A percentile compares a stretch with the other conserved stretches of the same genome.
Conservation (phyloP, 2,113 vertebrate genomes). For the Muscicapa adusta region DNA sequence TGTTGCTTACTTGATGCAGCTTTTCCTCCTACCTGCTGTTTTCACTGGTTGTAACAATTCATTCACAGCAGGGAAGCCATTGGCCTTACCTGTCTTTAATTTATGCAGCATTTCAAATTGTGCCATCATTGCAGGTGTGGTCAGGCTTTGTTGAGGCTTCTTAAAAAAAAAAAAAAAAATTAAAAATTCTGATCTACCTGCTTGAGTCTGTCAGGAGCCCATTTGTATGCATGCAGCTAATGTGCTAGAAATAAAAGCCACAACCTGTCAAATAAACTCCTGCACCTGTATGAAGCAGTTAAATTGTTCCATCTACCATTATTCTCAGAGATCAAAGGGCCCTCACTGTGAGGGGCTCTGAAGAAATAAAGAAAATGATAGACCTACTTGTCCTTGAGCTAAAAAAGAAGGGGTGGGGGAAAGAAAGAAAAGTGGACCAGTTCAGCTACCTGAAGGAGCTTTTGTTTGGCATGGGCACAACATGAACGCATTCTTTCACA, state of each 20-base stretch:
- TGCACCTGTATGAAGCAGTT: constrained; percentile 78
- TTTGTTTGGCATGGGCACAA: constrained; percentile 74
- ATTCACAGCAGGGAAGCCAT: constrained; percentile 38
- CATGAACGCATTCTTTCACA: constrained; percentile 76
- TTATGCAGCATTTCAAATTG: constrained; percentile 59
- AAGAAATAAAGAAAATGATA: constrained; percentile 71
- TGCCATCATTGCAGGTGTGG: constrained; percentile 69
- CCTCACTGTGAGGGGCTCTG: constrained; percentile 64
- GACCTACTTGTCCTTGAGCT: constrained; percentile 72
- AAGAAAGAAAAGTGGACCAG: constrained; percentile 36
- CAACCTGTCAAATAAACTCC: constrained; percentile 76
- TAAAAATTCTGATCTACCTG: constrained; percentile 67
- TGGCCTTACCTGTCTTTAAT: constrained; percentile 70
- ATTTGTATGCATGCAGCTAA: constrained; percentile 74
- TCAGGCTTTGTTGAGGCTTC: constrained; percentile 52
- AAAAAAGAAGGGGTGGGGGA: constrained; percentile 29
- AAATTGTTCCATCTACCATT: constrained; percentile 77
- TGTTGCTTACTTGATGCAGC: constrained; percentile 48
- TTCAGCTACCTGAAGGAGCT: constrained; percentile 75
- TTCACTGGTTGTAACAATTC: constrained; percentile 11
- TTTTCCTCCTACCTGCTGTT: constrained; percentile 13
- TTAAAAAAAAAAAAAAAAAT: not conserved
- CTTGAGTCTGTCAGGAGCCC: constrained; percentile 72
- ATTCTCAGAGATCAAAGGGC: constrained; percentile 77
- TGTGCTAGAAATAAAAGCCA: constrained; percentile 77